Base-by-base conservation (phyloP, 2,888 invertebrate genomes). In the Xiphydria camelus region DNA sequence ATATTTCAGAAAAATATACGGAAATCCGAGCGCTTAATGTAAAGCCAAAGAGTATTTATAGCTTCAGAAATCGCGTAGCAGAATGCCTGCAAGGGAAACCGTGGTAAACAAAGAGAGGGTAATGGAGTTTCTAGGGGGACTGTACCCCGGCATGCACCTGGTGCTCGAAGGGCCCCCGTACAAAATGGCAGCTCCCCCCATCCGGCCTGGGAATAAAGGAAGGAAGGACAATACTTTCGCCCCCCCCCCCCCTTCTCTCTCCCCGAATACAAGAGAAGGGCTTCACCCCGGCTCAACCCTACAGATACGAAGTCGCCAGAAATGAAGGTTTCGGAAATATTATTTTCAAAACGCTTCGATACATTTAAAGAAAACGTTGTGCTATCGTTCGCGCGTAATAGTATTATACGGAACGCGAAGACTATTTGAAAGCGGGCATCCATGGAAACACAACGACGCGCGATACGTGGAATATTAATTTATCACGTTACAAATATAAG, bases 111-210 rank as follows among this genome's bases (percentile, higher is more conserved):
- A 69, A 71, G 68, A 64, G 55, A 49, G 53, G 57, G 57, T 53
- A 51, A 55, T 50, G 47, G 22, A 58, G 55, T 73, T 74, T 73
- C 66, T 67, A 59, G 59, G 58, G 63, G 62, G 69, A 73, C 70
- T 72, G 73, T 73, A 72, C 68, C 61, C 64, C 55, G 66, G 59
- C 61, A 64, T 61, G 70, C 72, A 71, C 71, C 70, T 70, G 73
- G 72, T 71, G 64, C 54, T 63, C 59, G 59, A 64, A 63, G 66
- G 68, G 68, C 66, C 66, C 66, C 59, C 51, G 62, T 73, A 70
- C 70, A 73, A 73, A 73, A 71, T 71, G 69, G 66, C 65, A 68
- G 55, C 64, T 56, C 64, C 61, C 61, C 49, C 61, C 59, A 47
- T 58, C 45, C 55, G 57, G 57, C 58, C 43, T 53, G 59, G 49